phyloP scores from a whole-genome alignment of 2,888 invertebrate species.

The Rhogogaster chlorosoma region DNA sequence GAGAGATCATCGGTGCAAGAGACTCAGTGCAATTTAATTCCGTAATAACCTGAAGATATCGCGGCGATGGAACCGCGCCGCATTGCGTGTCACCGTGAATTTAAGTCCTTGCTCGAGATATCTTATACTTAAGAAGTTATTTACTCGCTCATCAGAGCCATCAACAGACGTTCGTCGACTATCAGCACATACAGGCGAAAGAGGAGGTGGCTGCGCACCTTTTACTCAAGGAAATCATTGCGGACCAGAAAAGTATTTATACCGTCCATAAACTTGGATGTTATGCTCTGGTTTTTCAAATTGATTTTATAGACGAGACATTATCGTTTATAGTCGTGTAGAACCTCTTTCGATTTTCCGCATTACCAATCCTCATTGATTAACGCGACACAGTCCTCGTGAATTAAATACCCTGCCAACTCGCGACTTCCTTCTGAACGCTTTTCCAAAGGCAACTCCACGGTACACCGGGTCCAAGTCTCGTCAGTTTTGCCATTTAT shows the following conservation, averaged over 20 bases:
- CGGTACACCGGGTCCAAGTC: not conserved
- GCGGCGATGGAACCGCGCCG: not conserved
- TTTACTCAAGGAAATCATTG: slow-evolving; percentile 26
- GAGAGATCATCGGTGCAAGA: not conserved
- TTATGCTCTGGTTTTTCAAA: slow-evolving; percentile 49
- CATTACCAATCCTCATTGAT: not conserved
- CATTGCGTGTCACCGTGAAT: slow-evolving; percentile 40
- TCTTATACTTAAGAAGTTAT: slow-evolving; percentile 40
- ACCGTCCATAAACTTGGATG: slow-evolving; percentile 30
- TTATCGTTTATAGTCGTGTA: slow-evolving; percentile 27
- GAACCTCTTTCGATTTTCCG: not conserved
- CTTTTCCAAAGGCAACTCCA: not conserved
- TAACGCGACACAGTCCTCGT: slow-evolving; percentile 17
- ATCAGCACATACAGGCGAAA: not conserved
- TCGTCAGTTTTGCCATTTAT: not conserved
- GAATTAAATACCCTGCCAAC: slow-evolving; percentile 28
- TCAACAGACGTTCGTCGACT: slow-evolving; percentile 2
- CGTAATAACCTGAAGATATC: not conserved
- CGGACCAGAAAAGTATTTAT: not conserved
- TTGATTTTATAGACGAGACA: slow-evolving; percentile 32
- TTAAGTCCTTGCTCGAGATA: slow-evolving; percentile 44
- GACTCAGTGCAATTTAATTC: not conserved
- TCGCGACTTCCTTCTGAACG: not conserved
- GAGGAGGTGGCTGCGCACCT: not conserved
- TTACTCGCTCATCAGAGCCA: slow-evolving; percentile 20